These are phyloP conservation scores for Rynchops niger DNA, from an alignment of 2,113 vertebrate species.

Conservation along the genomic window DNA sequence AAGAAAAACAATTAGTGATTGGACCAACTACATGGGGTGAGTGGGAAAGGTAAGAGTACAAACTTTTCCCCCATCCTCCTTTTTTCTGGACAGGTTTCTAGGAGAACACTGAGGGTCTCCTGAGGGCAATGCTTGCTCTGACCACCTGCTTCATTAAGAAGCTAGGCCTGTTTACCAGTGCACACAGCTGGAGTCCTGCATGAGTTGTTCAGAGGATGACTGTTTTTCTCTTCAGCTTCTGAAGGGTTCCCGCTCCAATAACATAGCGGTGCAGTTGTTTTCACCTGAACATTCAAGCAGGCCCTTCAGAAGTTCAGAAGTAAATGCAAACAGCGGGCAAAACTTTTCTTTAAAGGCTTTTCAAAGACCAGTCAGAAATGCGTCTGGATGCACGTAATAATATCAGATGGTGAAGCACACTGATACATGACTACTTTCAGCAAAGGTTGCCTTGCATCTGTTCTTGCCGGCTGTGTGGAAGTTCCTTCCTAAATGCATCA, in stretches of 20 bases:
- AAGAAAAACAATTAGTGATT: not conserved
- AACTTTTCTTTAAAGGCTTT: not conserved
- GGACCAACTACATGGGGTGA: not conserved
- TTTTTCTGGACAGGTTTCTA: not conserved
- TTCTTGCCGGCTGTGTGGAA: not conserved
- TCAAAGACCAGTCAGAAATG: not conserved
- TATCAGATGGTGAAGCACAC: not conserved
- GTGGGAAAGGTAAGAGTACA: not conserved
- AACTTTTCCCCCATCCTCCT: not conserved
- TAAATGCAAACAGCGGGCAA: not conserved
- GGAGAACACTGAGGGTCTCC: not conserved
- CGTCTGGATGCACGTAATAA: not conserved
- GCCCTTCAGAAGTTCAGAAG: not conserved
- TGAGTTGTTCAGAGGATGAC: not conserved
- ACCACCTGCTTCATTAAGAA: not conserved
- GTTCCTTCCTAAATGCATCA: not conserved
- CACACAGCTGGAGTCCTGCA: accelerated
- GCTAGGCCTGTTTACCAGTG: not conserved
- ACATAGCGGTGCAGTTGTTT: not conserved
- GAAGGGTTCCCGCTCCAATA: not conserved
- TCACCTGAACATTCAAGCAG: not conserved
- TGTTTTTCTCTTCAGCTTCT: not conserved
- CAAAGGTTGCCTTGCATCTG: not conserved
- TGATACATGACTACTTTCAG: not conserved
- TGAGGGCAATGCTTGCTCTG: not conserved